These are phyloP conservation scores for Empidonax traillii DNA, from an alignment of 2,113 vertebrate species.

Conservation along the genomic window DNA sequence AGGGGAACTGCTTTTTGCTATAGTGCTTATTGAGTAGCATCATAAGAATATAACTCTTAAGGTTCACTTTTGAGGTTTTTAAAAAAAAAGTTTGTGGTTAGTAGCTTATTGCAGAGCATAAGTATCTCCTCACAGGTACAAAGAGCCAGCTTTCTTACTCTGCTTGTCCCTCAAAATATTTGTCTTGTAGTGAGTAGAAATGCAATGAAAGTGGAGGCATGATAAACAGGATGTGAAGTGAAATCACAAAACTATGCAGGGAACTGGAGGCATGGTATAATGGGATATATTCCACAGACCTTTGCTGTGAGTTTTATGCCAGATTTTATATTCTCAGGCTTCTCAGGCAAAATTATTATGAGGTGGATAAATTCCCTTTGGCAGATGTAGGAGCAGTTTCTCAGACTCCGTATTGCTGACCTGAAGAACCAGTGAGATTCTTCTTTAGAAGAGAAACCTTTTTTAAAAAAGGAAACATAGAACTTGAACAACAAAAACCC, in stretches of 20 bases:
- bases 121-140: neutral
- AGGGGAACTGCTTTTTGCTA: neutral
- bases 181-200: neutral
- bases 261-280: neutral
- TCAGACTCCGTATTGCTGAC: neutral
- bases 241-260: neutral
- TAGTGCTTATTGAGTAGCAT: neutral
- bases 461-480: neutral
- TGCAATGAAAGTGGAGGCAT: neutral
- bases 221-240: neutral
- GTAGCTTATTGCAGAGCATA: neutral
- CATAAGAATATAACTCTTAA: neutral
- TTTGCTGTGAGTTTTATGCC: neutral
- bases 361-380: neutral
- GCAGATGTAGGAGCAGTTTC: neutral
- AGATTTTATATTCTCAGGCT: neutral
- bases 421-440: neutral
- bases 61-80: neutral
- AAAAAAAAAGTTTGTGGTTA: neutral
- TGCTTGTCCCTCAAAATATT: neutral
- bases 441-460: neutral
- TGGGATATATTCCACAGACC: neutral
- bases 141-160: neutral
- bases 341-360: neutral
- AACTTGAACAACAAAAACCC: neutral